A percentile compares a stretch with the other conserved stretches of the same genome.
These are phyloP conservation scores for Neocrepidodera transversa DNA, from an alignment of 2,888 invertebrate species.

Conservation along the genomic window DNA sequence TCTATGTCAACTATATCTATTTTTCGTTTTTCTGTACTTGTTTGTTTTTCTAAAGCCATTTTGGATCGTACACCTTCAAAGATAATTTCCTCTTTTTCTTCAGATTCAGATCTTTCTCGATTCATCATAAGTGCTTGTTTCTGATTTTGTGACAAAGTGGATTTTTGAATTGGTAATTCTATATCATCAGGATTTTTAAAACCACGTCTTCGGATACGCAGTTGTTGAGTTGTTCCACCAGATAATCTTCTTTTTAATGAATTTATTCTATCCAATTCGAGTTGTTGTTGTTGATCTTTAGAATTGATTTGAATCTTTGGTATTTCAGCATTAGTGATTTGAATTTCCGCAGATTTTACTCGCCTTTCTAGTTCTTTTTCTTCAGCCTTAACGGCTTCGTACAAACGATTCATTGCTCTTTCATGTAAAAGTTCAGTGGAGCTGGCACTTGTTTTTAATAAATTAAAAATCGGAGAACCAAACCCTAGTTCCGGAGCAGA, in stretches of 20 bases:
- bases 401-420: constrained; percentile 81
- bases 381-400: constrained; percentile 78
- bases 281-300: constrained; percentile 61
- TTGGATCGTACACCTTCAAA: constrained; percentile 53
- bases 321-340: constrained; percentile 45
- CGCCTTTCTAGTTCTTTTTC: constrained; percentile 65
- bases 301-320: constrained; percentile 64
- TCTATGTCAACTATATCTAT: constrained; percentile 55
- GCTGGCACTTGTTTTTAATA: constrained; percentile 76
- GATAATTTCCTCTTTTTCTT: constrained; percentile 56
- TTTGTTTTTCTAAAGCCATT: constrained; percentile 46
- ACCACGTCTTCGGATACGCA: constrained; percentile 49
- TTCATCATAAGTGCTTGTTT: constrained; percentile 48
- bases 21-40: constrained; percentile 48
- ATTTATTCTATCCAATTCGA: constrained; percentile 60
- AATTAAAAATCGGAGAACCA: constrained; percentile 64
- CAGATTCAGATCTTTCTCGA: constrained; percentile 54
- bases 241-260: constrained; percentile 63
- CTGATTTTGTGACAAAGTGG: constrained; percentile 42
- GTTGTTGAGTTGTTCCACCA: constrained; percentile 56
- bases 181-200: constrained; percentile 51
- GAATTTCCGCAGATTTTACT: constrained; percentile 35
- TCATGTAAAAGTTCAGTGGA: constrained; percentile 85
- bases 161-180: constrained; percentile 49
- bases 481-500: constrained; percentile 81